Conservation (phyloP, 2,113 vertebrate genomes). For the Passer domesticus region DNA sequence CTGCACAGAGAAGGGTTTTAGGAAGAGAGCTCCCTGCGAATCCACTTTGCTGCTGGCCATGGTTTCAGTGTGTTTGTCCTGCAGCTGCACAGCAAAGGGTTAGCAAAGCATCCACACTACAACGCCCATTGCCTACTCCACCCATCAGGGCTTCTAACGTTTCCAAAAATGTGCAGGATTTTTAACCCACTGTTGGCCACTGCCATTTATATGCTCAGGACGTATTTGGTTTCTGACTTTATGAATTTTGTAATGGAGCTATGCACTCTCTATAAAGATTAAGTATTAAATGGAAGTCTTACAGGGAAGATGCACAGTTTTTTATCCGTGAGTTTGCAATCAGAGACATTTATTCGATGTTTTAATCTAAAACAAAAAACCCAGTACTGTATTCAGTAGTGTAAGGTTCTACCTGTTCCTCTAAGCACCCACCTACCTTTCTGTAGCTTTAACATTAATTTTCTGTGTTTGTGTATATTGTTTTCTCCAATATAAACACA, state of each 20-base stretch:
- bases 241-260: background rate
- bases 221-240: background rate
- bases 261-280: background rate
- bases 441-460: background rate
- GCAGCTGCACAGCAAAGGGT: constrained; percentile 55
- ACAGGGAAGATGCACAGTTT: background rate
- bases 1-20: background rate
- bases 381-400: background rate
- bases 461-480: background rate
- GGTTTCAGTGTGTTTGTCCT: background rate
- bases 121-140: constrained; percentile 25
- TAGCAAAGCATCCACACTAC: constrained; percentile 26
- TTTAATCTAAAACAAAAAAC: background rate
- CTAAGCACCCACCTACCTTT: background rate
- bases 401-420: background rate
- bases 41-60: constrained; percentile 11
- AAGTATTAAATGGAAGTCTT: background rate
- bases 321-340: background rate
- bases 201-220: background rate
- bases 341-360: background rate
- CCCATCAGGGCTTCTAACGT: constrained; percentile 11
- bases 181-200: constrained; percentile 32
- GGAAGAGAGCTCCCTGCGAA: background rate
- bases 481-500: background rate
- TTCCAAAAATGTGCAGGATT: constrained; percentile 1